Conservation (phyloP, 2,797 vertebrate genomes). For the Psittacula echo region DNA sequence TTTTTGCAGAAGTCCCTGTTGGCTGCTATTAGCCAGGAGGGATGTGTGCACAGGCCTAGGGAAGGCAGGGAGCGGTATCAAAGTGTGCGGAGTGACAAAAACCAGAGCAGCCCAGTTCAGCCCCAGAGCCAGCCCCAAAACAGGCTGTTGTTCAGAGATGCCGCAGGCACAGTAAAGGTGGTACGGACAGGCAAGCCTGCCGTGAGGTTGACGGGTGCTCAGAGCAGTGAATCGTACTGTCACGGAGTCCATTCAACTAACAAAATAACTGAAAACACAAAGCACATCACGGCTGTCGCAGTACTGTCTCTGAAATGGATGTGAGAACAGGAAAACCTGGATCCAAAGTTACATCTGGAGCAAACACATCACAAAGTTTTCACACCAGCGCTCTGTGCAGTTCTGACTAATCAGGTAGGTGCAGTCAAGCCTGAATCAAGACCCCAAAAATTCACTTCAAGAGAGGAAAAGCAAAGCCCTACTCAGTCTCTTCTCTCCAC, state of each 20-base stretch:
- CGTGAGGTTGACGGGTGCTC: neutral
- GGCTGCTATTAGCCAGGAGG: conserved; percentile 21
- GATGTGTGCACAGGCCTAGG: neutral
- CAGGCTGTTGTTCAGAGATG: neutral
- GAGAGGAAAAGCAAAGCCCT: neutral
- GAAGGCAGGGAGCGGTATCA: neutral
- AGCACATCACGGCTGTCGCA: neutral
- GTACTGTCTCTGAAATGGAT: neutral
- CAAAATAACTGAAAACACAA: neutral
- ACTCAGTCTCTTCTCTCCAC: neutral
- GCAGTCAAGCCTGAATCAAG: conserved; percentile 14
- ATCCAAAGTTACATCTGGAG: neutral
- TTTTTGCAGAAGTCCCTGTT: conserved; percentile 6
- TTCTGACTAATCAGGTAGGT: neutral
- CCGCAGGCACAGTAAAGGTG: neutral
- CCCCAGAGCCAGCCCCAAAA: neutral
- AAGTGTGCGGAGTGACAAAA: conserved; percentile 35
- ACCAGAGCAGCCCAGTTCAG: conserved; percentile 16
- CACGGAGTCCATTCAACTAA: neutral
- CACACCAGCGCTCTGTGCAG: neutral
- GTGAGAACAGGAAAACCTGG: neutral
- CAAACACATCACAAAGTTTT: neutral
- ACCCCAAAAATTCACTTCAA: conserved; percentile 10
- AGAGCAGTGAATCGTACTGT: neutral
- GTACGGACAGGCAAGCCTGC: neutral